phyloP scores from a whole-genome alignment of 2,888 invertebrate genomes.

The Micropterix aruncella region DNA sequence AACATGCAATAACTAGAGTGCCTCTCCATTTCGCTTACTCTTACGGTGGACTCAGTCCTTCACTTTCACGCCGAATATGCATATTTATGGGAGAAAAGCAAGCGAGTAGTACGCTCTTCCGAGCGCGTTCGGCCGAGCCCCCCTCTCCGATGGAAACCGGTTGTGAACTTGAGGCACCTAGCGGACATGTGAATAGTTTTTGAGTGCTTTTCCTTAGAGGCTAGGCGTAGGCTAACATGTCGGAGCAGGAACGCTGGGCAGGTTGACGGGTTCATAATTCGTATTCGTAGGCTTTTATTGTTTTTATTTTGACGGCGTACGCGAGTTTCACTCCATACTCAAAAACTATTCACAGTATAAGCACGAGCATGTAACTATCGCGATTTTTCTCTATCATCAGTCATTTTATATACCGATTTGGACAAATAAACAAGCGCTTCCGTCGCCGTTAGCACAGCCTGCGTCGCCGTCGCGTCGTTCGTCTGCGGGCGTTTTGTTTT shows the following conservation, averaged over 20 bases:
- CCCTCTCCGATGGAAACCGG: conserved; percentile 8
- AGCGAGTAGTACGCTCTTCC: no score
- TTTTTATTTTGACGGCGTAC: conserved; percentile 9
- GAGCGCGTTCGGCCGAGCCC: no score
- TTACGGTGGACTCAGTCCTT: no score
- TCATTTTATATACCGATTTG: conserved; percentile 18
- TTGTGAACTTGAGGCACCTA: conserved; percentile 9
- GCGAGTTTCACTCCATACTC: conserved; percentile 22
- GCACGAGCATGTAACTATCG: conserved; percentile 32
- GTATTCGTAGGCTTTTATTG: neutral
- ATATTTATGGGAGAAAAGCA: no score
- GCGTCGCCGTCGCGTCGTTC: conserved; percentile 23
- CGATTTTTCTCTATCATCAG: conserved; percentile 8
- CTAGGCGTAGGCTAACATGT: neutral
- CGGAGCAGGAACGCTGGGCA: neutral
- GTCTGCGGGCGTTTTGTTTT: conserved; percentile 43
- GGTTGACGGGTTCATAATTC: neutral
- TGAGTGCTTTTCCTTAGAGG: conserved; percentile 8
- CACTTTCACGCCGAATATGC: no score
- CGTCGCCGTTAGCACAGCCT: neutral
- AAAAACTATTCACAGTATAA: conserved; percentile 45
- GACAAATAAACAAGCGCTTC: conserved; percentile 27
- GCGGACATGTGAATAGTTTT: conserved; percentile 13
- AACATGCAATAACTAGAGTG: no score
- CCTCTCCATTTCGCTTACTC: no score